Base-by-base conservation (phyloP, 2,797 vertebrate species). In the Phylloscopus collybita region DNA sequence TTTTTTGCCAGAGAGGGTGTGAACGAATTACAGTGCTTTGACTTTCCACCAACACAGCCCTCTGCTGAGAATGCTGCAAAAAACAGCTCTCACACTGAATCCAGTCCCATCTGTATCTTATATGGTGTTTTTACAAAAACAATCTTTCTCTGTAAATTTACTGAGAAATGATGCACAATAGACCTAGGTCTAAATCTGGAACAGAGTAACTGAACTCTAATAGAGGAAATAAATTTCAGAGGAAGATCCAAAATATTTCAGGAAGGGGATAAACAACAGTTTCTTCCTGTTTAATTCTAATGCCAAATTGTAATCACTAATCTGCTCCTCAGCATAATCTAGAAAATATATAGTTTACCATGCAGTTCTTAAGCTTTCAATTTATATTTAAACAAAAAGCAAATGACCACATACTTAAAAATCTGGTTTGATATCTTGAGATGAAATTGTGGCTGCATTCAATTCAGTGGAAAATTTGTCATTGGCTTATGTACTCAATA, bases 191-290 rank as follows among this genome's bases (percentile, higher is more conserved):
- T 80, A 87, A 84, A 70, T 49, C 38, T 61, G 22, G 53, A 78
- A 32, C 5, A 42, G 54, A 83, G 51, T 86, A 93, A 74, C 19
- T 92, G 80, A 88, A 80, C 38, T 92, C 86, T 85, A 78, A 67
- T 3, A 78, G 10, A 96, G 72, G 36, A 94, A 94, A 86, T 26
- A 10, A 69, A 66, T 62, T 93, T 81, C 71, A 83, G 36, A 81
- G 42, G 32, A 91, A 51, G 61, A 87, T 89, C 45, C 79, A 97
- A 92, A 96, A 81, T 50, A 85, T 30, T 51, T 62, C 86, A 80
- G 59, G 57, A 93, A 73, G 72, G 42, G 61, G 42, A 66, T 38
- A 50, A 93, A 81, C 67, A 17, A 25, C n/a, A 34, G 19, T 51
- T 83, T 88, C 80, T 92, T 78, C 78, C 70, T 42, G 29, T 73